Evolutionary conservation across 2,113 vertebrate genomes (phyloP), one percentile per base, ranked within the genome.

Genomic region (Aspidoscelis tigris): DNA sequence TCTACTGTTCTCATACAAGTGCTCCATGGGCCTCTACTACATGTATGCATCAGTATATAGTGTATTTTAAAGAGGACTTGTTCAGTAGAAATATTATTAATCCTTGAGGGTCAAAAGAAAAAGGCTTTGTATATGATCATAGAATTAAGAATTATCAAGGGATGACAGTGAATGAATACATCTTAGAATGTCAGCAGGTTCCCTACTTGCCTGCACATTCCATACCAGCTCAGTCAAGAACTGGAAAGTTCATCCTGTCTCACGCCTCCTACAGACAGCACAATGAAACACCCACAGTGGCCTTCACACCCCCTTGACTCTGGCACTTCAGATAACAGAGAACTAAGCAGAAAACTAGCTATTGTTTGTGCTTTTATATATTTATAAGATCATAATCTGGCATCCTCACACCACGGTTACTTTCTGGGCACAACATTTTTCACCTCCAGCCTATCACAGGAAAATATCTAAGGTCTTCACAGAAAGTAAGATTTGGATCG

Each of bases 401-500:
- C 76, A 76, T 72, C 26, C 68, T 72, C 76, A 64, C 68, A 78
- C 18, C 41, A 64, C 39, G 58, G 76, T 84, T 78, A 47, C 41
- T 47, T 78, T 78, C 50, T 22, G 68, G 69, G 39, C 53, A 71
- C 22, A 47, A 33, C 33, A 33, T 47, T 21, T 74, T 66, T 61
- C 82, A 78, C 83, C 83, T 84, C 68, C 68, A 21, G 50, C 24
- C 75, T 84, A 78, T 84, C 83, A 78, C 53, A 72, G 76, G 76
- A 71, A 78, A 78, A 78, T 84, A 84, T 84, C 76, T 84, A n/a
- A 64, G n/a, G 76, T 84, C 68, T 84, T 78, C 26, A 33, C 41
- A 22, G 55, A 72, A 78, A 33, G 7, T 44, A 69, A 78, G 66
- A 72, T 61, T 53, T 41, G 39, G 44, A 53, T 79, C 69, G 22